Base-by-base conservation (phyloP, 2,113 vertebrate genomes). In the Corythoichthys intestinalis region DNA sequence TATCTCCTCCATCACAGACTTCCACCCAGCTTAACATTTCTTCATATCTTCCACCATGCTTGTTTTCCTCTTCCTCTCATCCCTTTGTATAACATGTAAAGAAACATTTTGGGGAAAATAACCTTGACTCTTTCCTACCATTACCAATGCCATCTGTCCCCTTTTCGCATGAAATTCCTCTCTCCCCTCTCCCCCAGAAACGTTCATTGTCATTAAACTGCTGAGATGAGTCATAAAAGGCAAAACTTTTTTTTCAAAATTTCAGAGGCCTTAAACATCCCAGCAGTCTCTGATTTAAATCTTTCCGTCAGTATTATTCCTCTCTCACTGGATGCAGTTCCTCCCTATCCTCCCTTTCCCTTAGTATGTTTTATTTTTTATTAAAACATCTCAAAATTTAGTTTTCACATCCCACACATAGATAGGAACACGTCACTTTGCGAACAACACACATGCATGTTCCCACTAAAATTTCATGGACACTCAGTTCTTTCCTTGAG, bases 121-220 rank as follows among this genome's bases (percentile, higher is more conserved):
- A 41, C 70, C 11, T 5, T 6, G 2, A 56, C 11, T 20, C 14
- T 13, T 48, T 38, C 54, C 46, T 56, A 6, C 34, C 41, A 13
- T 39, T 53, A 4, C 8, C 13, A 6, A 4, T 14, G n/a, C 15
- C 38, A 20, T 41, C 28, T 65, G 44, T 49, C 44, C 20, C 20
- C 6, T 65, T 4, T 48, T 35, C 46, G 28, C 20, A 28, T 63
- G 12, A 34, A 28, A 28, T 20, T 12, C 9, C 34, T 63, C 28
- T 9, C 11, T 48, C 61, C 39, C 35, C 54, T 71, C 49, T 65
- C 66, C 76, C 35, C 15, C 59, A 76, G 15, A 57, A 67, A 53
- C 63, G 68, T 82, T 67, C 54, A 69, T 73, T 61, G 60, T 64
- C 69, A 65, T 87, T 72, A 84, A 82, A 80, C 28, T 37, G 65